phyloP scores from a whole-genome alignment of 2,113 vertebrate genomes.

The Pedetes capensis region DNA sequence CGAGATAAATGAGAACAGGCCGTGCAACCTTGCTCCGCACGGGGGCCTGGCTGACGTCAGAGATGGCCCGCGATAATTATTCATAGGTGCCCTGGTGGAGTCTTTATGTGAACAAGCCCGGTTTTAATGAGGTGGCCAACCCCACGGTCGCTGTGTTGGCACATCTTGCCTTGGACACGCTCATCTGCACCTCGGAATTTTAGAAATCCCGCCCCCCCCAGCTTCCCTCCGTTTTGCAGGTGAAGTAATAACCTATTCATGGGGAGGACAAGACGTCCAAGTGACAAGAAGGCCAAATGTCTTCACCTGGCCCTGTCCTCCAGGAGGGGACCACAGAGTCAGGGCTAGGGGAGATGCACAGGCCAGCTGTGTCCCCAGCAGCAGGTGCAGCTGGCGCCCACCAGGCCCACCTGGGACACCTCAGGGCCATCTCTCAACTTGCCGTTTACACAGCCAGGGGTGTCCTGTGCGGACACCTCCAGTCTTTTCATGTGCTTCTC shows the following conservation, averaged over 20 bases:
- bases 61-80: slow-evolving; percentile 94
- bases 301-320: neutral
- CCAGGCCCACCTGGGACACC: neutral
- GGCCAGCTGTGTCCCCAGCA: neutral
- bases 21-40: slow-evolving; percentile 93
- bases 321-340: neutral
- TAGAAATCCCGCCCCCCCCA: neutral
- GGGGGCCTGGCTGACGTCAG: slow-evolving; percentile 91
- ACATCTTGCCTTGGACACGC: slow-evolving; percentile 19
- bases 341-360: neutral
- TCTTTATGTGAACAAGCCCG: slow-evolving; percentile 85
- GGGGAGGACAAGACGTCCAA: neutral
- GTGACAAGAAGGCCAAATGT: fast-evolving
- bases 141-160: slow-evolving; percentile 13
- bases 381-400: neutral
- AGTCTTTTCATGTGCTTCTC: neutral
- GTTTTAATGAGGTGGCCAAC: slow-evolving; percentile 85
- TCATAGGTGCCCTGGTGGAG: slow-evolving; percentile 90
- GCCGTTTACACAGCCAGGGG: neutral
- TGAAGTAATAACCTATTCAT: neutral
- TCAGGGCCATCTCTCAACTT: neutral
- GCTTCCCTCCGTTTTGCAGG: neutral
- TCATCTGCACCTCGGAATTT: slow-evolving; percentile 50
- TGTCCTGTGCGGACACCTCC: neutral
- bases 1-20: slow-evolving; percentile 92